These are phyloP conservation scores for Nebria brevicollis DNA, from an alignment of 2,888 invertebrate species.

Conservation along the genomic window DNA sequence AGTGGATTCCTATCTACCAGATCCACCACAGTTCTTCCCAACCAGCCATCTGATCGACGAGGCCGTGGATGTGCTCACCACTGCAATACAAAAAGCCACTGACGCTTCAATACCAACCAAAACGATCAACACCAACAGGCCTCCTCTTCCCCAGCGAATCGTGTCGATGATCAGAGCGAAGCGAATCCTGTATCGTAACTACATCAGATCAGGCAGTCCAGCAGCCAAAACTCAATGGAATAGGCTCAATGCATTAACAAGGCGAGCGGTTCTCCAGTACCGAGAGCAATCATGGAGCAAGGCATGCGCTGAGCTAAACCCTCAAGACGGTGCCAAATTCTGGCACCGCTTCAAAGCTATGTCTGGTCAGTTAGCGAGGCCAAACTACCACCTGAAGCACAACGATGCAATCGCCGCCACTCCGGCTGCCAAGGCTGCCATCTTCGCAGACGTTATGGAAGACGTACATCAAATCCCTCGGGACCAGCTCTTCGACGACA, in stretches of 20 bases:
- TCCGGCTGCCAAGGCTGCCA: background rate
- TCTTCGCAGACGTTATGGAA: too few species aligned
- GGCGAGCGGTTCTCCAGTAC: background rate
- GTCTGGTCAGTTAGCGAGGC: background rate
- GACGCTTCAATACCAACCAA: background rate
- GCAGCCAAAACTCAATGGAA: conserved; percentile 17
- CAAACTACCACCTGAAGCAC: background rate
- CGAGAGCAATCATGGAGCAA: background rate
- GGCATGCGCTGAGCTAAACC: background rate
- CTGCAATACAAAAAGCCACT: background rate
- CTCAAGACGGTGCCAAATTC: background rate
- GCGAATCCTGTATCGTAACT: background rate
- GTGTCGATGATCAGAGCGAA: background rate
- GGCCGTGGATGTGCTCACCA: too few species aligned
- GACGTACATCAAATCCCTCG: background rate
- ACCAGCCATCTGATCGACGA: background rate
- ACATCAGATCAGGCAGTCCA: background rate
- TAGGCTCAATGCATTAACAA: conserved; percentile 11
- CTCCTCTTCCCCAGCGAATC: background rate
- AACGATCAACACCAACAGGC: too few species aligned
- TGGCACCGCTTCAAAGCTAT: background rate
- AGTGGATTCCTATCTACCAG: background rate
- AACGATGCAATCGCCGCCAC: background rate
- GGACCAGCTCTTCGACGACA: background rate
- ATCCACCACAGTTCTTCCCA: background rate